Evolutionary conservation across 1,140 invertebrate genomes (phyloP).

Genomic region (Antheraea pernyi): DNA sequence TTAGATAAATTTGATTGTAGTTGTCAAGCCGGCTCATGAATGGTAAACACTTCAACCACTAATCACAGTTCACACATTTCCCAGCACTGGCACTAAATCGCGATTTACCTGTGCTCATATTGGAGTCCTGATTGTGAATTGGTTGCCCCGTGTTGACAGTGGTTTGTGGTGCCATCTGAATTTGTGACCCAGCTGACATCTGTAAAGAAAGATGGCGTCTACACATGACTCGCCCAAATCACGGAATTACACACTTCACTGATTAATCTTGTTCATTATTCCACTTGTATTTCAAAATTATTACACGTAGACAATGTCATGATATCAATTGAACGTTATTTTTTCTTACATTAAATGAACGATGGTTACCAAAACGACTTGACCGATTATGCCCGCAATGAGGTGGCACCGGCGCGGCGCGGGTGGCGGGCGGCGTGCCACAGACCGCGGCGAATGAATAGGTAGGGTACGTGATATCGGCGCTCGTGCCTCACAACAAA

Average conservation of each 20-base stretch:
- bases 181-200: slow-evolving; percentile 96
- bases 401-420: slow-evolving; percentile 67
- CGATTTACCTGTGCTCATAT: slow-evolving; percentile 93
- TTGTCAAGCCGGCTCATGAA: slow-evolving; percentile 30
- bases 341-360: slow-evolving; percentile 45
- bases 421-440: slow-evolving; percentile 70
- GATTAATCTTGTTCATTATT: slow-evolving; percentile 28
- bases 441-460: slow-evolving; percentile 70
- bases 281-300: slow-evolving; percentile 22
- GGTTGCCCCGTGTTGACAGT: slow-evolving; percentile 92
- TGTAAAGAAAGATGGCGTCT: slow-evolving; percentile 82
- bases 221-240: slow-evolving; percentile 71
- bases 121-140: slow-evolving; percentile 95
- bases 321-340: slow-evolving; percentile 28
- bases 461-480: slow-evolving; percentile 75
- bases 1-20: slow-evolving; percentile 43
- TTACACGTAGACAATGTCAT: neutral
- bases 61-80: slow-evolving; percentile 55
- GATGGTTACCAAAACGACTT: slow-evolving; percentile 49
- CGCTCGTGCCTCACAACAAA: slow-evolving; percentile 77
- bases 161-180: slow-evolving; percentile 96
- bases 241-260: neutral
- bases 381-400: slow-evolving; percentile 73
- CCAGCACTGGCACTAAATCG: slow-evolving; percentile 68
- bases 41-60: slow-evolving; percentile 61